Evolutionary conservation across 1,140 invertebrate species (phyloP), one percentile per base, ranked within the genome.

Genomic region (Drosophila pallidifrons): DNA sequence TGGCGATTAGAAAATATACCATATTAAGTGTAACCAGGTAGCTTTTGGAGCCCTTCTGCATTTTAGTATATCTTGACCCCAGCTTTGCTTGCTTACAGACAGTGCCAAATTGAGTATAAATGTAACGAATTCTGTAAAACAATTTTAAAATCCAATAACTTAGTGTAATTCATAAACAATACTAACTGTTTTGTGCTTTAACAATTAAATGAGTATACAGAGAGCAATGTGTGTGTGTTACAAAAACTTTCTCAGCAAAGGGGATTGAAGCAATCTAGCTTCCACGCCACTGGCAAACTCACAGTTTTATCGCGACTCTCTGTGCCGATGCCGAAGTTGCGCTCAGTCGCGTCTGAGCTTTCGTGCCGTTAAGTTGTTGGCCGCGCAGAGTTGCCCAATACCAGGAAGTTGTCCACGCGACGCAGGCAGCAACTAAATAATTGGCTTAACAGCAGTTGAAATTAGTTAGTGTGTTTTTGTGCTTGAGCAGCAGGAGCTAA

Each of bases 361-460:
- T 89, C 71, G 77, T 72, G 83, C 63, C 80, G 83, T 82, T 52
- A 68, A 88, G 83, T 88, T 82, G 79, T 82, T 59, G 47, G 35
- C n/a, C 35, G 79, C 75, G 67, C 55, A 75, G 15, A 54, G 49
- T 64, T 77, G 28, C 67, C 35, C n/a, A 46, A 61, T 30, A 16
- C 41, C n/a, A 51, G 30, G 1, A 32, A 63, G 32, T 58, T 63
- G 25, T 43, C 11, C 51, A 64, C 72, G 72, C 72, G 66, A 57
- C 51, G 52, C 52, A 43, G 58, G 58, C 51, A 70, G 65, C 57
- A 74, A 79, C 65, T 43, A 13, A 74, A 72, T 77, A 81, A 88
- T 89, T 88, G 85, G 83, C 81, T 71, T 64, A 63, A 75, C 55
- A 70, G 47, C 60, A 77, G 80, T 87, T 69, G 11, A 75, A 80